A percentile compares a stretch with the other conserved stretches of the same genome.
Evolutionary conservation across 2,888 invertebrate genomes (phyloP).

Genomic region (Escarpia spicata): DNA sequence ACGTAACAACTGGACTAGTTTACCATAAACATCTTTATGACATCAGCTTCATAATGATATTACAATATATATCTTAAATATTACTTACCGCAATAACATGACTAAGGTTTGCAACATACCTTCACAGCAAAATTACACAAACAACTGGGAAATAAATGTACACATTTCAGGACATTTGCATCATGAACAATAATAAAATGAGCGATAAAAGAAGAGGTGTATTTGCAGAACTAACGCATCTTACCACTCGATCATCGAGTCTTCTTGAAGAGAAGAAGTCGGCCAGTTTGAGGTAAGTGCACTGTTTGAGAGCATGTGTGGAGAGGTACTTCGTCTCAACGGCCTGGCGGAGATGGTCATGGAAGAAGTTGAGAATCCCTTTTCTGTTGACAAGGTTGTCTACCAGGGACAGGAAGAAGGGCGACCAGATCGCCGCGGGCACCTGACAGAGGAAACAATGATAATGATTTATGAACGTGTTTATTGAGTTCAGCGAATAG

Average conservation of each 20-base stretch:
- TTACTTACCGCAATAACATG: not conserved
- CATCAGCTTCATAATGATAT: not conserved
- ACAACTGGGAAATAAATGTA: not conserved
- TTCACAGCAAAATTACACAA: not conserved
- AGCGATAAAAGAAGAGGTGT: not conserved
- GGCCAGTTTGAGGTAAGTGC: constrained; percentile 44
- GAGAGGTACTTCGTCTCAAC: constrained; percentile 52
- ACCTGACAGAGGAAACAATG: constrained; percentile 40
- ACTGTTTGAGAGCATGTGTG: constrained; percentile 43
- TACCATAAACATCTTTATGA: not conserved
- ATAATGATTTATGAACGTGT: no score
- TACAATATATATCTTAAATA: not conserved
- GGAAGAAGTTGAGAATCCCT: constrained; percentile 55
- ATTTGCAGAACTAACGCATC: not conserved
- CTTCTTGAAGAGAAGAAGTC: constrained; percentile 46
- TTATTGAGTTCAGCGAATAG: no score
- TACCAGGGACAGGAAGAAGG: constrained; percentile 50
- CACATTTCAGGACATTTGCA: not conserved
- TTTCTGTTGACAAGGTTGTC: constrained; percentile 54
- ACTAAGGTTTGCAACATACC: not conserved
- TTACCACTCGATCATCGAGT: constrained; percentile 46
- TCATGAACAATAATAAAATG: not conserved
- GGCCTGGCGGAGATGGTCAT: constrained; percentile 54
- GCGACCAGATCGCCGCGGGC: constrained; percentile 53
- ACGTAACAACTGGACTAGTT: not conserved